Evolutionary conservation across 2,888 invertebrate genomes (phyloP).

Genomic region (Tenthredo notha): DNA sequence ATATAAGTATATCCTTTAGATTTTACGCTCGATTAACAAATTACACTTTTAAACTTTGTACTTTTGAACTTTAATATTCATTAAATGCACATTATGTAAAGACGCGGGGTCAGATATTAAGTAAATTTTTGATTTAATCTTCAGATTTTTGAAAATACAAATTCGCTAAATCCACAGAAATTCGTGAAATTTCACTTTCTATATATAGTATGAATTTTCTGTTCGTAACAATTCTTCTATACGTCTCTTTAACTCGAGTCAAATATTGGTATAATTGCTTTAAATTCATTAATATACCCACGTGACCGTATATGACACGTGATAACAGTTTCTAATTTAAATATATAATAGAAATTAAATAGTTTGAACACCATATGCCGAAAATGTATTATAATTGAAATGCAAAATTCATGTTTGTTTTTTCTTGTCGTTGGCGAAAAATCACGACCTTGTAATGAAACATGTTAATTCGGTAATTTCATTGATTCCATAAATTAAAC

Average conservation of each 20-base stretch:
- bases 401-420: background rate
- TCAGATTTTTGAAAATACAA: background rate
- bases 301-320: background rate
- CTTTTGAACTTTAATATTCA: background rate
- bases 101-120: background rate
- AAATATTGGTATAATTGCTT: background rate
- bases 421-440: background rate
- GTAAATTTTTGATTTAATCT: background rate
- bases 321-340: background rate
- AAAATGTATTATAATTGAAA: background rate
- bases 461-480: constrained; percentile 1
- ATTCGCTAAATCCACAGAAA: background rate
- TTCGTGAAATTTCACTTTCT: background rate
- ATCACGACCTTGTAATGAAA: background rate
- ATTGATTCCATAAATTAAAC: background rate
- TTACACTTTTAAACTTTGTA: background rate
- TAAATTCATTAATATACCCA: background rate
- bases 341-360: background rate
- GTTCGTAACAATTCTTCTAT: too few relatives aligned
- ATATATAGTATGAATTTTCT: background rate
- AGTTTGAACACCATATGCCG: background rate
- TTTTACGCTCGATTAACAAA: background rate
- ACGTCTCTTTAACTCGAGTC: background rate
- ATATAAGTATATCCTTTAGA: background rate
- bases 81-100: background rate